phyloP scores from a whole-genome alignment of 2,113 vertebrate species.

The Tachycineta bicolor region DNA sequence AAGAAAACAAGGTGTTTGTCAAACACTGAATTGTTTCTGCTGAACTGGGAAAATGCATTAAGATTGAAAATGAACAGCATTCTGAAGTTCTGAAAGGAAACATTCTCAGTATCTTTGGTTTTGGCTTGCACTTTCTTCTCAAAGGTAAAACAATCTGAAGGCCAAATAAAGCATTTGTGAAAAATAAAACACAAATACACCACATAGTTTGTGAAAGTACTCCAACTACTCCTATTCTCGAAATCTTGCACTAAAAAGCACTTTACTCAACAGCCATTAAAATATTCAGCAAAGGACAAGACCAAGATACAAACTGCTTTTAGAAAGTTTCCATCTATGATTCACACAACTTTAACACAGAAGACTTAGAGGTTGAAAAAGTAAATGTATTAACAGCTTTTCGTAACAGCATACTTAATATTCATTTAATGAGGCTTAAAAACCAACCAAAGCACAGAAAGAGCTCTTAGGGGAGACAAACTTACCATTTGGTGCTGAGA shows the following conservation, averaged over 20 bases:
- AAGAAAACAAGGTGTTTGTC: constrained; percentile 22
- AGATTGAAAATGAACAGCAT: background rate
- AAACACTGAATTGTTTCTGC: background rate
- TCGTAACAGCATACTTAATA: background rate
- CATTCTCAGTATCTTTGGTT: background rate
- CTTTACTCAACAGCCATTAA: background rate
- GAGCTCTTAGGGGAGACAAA: background rate
- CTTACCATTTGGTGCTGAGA: constrained; percentile 97
- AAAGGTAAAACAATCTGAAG: background rate
- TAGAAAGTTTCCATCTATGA: background rate
- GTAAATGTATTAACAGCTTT: background rate
- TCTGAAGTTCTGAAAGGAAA: background rate
- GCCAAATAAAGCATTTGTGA: background rate
- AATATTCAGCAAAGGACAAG: background rate
- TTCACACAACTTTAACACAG: background rate
- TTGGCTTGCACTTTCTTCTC: background rate
- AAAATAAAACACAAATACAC: background rate
- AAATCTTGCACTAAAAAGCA: background rate
- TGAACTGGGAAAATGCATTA: background rate
- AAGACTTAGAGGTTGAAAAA: background rate
- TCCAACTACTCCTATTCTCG: background rate
- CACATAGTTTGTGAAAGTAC: background rate
- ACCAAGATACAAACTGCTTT: background rate
- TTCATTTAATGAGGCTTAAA: background rate
- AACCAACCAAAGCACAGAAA: background rate